Percentiles rank a stretch among this genome's conserved stretches.
These are phyloP conservation scores for Heliconius congener DNA, from an alignment of 1,140 invertebrate genomes.

Conservation along the genomic window DNA sequence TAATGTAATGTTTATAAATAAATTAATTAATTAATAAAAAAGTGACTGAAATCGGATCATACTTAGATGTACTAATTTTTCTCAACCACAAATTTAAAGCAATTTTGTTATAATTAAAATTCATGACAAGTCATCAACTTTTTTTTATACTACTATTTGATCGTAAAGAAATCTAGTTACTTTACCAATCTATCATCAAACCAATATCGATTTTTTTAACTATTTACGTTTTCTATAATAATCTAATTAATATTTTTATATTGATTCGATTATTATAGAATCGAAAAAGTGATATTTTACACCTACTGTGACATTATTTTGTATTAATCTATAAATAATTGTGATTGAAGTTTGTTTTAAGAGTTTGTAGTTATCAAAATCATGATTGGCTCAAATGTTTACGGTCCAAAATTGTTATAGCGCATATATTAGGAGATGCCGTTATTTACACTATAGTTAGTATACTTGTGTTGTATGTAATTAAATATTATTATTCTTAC, in stretches of 20 bases:
- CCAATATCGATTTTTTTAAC: conserved; percentile 7
- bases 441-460: conserved; percentile 63
- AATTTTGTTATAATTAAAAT: too few species aligned
- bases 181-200: neutral
- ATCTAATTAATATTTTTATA: conserved; percentile 3
- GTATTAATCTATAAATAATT: neutral
- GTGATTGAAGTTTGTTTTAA: conserved; percentile 9
- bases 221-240: neutral
- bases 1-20: too few species aligned
- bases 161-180: neutral
- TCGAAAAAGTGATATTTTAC: conserved; percentile 30
- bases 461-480: conserved; percentile 71
- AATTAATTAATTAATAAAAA: too few species aligned
- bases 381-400: conserved; percentile 62
- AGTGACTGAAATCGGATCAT: too few species aligned
- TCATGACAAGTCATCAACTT: neutral
- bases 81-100: too few species aligned
- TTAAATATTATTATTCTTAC: conserved; percentile 73
- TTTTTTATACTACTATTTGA: neutral
- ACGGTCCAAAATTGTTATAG: conserved; percentile 62
- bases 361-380: conserved; percentile 8
- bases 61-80: too few species aligned
- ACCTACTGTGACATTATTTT: conserved; percentile 32
- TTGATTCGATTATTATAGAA: conserved; percentile 12
- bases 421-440: conserved; percentile 55